phyloP scores from a whole-genome alignment of 1,140 invertebrate species.

The Aphaenogaster ashmeadi region DNA sequence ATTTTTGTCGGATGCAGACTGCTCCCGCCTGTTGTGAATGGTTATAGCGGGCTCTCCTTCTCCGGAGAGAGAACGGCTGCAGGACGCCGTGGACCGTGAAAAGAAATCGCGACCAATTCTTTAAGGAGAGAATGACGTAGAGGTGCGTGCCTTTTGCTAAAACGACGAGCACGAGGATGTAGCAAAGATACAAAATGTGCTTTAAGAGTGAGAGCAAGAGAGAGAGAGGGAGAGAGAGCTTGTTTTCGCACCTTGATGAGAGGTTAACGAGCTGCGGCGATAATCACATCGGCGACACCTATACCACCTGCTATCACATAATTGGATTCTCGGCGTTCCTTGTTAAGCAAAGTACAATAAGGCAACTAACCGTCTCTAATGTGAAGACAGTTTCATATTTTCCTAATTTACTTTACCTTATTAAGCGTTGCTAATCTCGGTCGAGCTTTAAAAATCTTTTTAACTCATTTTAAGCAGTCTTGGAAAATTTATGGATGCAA shows the following conservation, averaged over 20 bases:
- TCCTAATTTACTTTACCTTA: neutral
- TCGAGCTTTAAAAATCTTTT: neutral
- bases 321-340: constrained; percentile 43
- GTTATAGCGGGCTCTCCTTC: constrained; percentile 48
- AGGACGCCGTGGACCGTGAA: constrained; percentile 39
- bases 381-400: constrained; percentile 37
- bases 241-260: constrained; percentile 46
- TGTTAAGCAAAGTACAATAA: constrained; percentile 38
- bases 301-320: constrained; percentile 31
- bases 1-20: constrained; percentile 68
- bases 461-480: neutral
- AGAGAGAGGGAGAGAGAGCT: neutral
- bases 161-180: neutral
- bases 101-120: constrained; percentile 58
- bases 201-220: neutral
- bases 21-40: constrained; percentile 55
- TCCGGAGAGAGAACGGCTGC: constrained; percentile 20
- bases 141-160: constrained; percentile 25
- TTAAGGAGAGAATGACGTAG: constrained; percentile 40
- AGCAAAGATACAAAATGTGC: neutral
- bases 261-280: constrained; percentile 55
- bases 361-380: constrained; percentile 37
- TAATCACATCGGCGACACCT: constrained; percentile 47
- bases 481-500: neutral
- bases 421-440: neutral